Conservation (phyloP, 2,888 invertebrate species). For the Agrilus biguttatus region DNA sequence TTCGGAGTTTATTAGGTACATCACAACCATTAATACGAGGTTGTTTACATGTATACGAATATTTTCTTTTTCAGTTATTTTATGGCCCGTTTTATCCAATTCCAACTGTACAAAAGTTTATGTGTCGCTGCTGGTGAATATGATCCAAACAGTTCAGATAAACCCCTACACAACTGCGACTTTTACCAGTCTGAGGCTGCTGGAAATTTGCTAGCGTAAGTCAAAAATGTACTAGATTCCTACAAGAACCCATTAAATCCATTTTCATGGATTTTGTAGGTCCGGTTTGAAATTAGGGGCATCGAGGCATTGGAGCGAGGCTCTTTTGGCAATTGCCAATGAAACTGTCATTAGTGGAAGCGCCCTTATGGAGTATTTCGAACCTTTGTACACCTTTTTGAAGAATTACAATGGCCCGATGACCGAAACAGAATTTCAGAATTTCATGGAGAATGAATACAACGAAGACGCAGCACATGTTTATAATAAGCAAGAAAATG, state of each 20-base stretch:
- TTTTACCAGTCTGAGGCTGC: constrained; percentile 17
- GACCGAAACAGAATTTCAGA: constrained; percentile 11
- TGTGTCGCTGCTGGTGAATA: constrained; percentile 42
- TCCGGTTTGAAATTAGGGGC: constrained; percentile 33
- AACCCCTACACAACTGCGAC: constrained; percentile 19
- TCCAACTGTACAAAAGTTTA: constrained; percentile 59
- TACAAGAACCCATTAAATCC: too few species aligned
- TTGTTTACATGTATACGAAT: too few species aligned
- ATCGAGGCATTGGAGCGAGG: constrained; percentile 40
- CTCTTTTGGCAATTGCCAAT: constrained; percentile 42
- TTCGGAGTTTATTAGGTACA: constrained; percentile 26
- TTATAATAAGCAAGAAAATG: constrained; percentile 22
- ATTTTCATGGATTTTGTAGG: constrained; percentile 24
- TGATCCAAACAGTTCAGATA: constrained; percentile 31
- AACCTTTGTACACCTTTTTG: constrained; percentile 39
- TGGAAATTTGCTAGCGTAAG: constrained; percentile 38
- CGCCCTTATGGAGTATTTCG: constrained; percentile 42
- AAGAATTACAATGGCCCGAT: constrained; percentile 5
- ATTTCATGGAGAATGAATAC: constrained; percentile 13
- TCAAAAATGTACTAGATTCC: neutral
- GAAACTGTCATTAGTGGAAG: constrained; percentile 36
- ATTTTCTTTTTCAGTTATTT: constrained; percentile 38
- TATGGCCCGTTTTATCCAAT: constrained; percentile 60
- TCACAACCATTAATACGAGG: constrained; percentile 2
- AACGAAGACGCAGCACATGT: constrained; percentile 14